Base-by-base conservation (phyloP, 2,888 invertebrate genomes). In the Campoplex capitator region DNA sequence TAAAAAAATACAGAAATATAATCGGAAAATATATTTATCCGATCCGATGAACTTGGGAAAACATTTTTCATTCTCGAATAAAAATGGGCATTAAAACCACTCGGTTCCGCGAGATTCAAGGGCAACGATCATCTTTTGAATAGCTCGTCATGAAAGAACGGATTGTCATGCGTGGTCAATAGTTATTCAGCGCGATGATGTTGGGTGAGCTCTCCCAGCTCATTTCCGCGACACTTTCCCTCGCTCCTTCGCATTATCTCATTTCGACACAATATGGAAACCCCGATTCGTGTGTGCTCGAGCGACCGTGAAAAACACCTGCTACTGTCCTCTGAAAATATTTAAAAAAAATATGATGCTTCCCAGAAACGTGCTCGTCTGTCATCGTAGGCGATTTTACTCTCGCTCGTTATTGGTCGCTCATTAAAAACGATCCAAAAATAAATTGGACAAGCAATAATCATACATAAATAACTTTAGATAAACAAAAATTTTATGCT, bases 251-350 rank as follows among this genome's bases (percentile, higher is more conserved):
- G 74, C 54, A 58, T 67, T 71, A 67, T 85, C 75, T 74, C 73
- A 58, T 81, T 78, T 58, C 73, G 73, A 73, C 58, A 79, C 78
- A 62, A 75, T 65, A 78, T 23, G 78, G 51, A 28, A 58, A 75
- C 58, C 23, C 23, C 23, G 56, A 38, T 42, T 28, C 58, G 38
- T 42, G 75, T 42, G 45, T 35, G 73, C 58, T 70, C 48, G 58
- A 23, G 70, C 71, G 75, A 70, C 76, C 76, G 79, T 86, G 86
- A 83, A 83, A 83, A 83, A 80, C 83, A 86, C 83, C 79, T 83
- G 83, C 45, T 77, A 23, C 23, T 23, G 28, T 48, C 45, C 13
- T 38, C 70, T 38, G 51, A 80, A 86, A 86, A 70, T 83, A 28
- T 75, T n/a, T 38, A 42, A 58, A 48, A 38, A 32, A 51, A 71